Evolutionary conservation across 1,140 invertebrate genomes (phyloP).

Genomic region (Drosophila azteca): DNA sequence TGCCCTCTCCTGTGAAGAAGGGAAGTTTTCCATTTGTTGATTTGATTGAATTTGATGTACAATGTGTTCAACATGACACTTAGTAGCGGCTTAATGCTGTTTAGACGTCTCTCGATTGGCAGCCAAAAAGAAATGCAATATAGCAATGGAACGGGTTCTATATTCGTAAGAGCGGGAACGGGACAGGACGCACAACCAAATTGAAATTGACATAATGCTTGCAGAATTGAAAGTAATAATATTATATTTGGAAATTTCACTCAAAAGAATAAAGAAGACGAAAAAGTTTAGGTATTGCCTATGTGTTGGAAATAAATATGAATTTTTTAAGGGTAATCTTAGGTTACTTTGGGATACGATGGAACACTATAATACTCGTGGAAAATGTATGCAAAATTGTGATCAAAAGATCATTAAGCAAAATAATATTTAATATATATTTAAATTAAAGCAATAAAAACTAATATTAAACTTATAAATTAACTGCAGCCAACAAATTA

Average conservation of each 20-base stretch:
- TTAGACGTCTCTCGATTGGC: conserved; percentile 57
- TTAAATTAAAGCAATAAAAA: no score
- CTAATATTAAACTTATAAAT: no score
- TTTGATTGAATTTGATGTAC: conserved; percentile 78
- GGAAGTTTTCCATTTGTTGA: conserved; percentile 58
- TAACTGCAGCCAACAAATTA: no score
- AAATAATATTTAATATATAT: no score
- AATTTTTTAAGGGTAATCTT: no score
- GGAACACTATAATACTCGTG: no score
- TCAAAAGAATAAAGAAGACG: neutral
- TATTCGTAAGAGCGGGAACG: conserved; percentile 3
- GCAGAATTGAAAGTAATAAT: conserved; percentile 4
- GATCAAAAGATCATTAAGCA: no score
- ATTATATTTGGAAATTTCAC: conserved; percentile 4
- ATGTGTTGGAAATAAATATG: neutral
- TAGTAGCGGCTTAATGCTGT: conserved; percentile 72
- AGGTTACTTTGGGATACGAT: no score
- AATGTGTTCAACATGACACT: conserved; percentile 77
- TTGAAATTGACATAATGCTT: conserved; percentile 42
- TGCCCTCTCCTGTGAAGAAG: neutral
- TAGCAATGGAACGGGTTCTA: conserved; percentile 4
- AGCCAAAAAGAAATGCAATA: conserved; percentile 37
- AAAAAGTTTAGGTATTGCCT: no score
- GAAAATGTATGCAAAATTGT: no score
- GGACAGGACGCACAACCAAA: conserved; percentile 15